phyloP scores from a whole-genome alignment of 2,888 invertebrate genomes.

The Dasypogon diadema region DNA sequence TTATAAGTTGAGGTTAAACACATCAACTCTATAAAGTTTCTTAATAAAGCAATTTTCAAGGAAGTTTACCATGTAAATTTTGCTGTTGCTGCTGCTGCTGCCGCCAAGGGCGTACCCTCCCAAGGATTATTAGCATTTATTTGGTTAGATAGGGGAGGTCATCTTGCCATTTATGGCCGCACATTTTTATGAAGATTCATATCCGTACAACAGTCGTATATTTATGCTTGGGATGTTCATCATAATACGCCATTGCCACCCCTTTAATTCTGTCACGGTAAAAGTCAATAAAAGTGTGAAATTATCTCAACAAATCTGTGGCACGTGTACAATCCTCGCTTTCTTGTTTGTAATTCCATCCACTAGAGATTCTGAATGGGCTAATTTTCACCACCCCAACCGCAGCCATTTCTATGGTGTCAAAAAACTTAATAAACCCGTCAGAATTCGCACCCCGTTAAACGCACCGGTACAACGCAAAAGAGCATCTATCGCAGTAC shows the following conservation, averaged over 20 bases:
- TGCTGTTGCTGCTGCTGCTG: background rate
- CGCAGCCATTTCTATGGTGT: slow-evolving; percentile 47
- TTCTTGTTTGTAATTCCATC: slow-evolving; percentile 43
- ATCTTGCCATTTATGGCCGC: background rate
- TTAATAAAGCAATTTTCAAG: slow-evolving; percentile 47
- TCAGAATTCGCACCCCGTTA: slow-evolving; percentile 49
- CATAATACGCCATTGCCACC: background rate
- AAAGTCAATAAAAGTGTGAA: slow-evolving; percentile 55
- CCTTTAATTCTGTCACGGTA: slow-evolving; percentile 32
- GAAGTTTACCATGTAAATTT: slow-evolving; percentile 14
- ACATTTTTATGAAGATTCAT: slow-evolving; percentile 22
- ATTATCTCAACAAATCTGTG: slow-evolving; percentile 55
- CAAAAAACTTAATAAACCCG: slow-evolving; percentile 57
- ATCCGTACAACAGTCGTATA: background rate
- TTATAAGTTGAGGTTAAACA: slow-evolving; percentile 17
- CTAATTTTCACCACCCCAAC: slow-evolving; percentile 43
- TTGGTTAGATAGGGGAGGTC: background rate
- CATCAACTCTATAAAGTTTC: slow-evolving; percentile 29
- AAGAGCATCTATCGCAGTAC: slow-evolving; percentile 42
- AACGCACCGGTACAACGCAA: slow-evolving; percentile 45
- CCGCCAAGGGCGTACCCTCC: background rate
- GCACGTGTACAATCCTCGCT: slow-evolving; percentile 50
- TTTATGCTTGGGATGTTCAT: background rate
- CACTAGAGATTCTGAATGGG: slow-evolving; percentile 16
- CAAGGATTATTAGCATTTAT: background rate